Percentiles rank a stretch among this genome's conserved stretches.
These are phyloP conservation scores for Troilus luridus DNA, from an alignment of 2,888 invertebrate species.

Conservation along the genomic window DNA sequence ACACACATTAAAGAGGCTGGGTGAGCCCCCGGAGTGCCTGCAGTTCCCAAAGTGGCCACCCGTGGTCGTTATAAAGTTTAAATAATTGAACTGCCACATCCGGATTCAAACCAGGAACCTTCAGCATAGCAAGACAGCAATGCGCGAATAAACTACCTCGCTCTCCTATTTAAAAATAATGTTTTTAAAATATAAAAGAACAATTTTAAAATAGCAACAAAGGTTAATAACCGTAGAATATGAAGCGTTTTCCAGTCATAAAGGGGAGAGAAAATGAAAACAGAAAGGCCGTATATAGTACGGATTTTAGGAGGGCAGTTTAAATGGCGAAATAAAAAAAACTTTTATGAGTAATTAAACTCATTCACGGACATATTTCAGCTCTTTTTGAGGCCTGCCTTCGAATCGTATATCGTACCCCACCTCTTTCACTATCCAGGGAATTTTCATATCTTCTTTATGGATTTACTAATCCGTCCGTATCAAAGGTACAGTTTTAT, in stretches of 20 bases:
- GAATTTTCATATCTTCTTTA: background rate
- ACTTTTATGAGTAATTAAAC: conserved; percentile 36
- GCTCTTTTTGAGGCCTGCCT: background rate
- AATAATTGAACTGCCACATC: too few relatives aligned
- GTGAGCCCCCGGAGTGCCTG: too few relatives aligned
- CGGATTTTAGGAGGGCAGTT: conserved; percentile 3
- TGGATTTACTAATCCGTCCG: background rate
- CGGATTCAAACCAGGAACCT: too few relatives aligned
- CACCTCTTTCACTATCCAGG: background rate
- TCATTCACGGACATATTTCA: conserved; percentile 10
- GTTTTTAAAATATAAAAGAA: background rate
- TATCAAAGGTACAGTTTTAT: background rate
- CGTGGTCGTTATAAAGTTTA: too few relatives aligned
- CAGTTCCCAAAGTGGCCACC: too few relatives aligned
- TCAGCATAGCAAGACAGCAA: too few relatives aligned
- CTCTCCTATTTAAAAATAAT: too few relatives aligned
- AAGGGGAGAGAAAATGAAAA: background rate
- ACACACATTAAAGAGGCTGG: too few relatives aligned
- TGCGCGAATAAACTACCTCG: too few relatives aligned
- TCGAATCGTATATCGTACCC: background rate
- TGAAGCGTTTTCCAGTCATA: background rate
- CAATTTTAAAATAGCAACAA: background rate
- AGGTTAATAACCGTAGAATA: background rate
- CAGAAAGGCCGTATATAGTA: background rate
- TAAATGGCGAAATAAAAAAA: background rate